These are phyloP conservation scores for Heliothis virescens DNA, from an alignment of 1,140 invertebrate genomes.

Conservation along the genomic window DNA sequence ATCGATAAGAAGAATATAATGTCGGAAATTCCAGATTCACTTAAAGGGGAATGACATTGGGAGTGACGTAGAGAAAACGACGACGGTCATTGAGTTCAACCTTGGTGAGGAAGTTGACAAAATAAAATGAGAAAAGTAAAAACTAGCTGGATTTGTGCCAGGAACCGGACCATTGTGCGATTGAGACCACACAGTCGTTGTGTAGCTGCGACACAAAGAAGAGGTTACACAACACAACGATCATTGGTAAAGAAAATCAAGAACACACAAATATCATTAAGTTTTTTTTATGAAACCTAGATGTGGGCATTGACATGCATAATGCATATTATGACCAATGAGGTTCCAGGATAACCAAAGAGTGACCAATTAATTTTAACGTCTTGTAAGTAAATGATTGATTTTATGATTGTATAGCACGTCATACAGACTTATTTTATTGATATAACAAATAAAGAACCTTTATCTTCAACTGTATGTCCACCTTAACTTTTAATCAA, in stretches of 20 bases:
- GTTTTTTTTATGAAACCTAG: neutral
- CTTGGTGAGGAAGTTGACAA: constrained; percentile 74
- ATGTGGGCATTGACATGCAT: neutral
- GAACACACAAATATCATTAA: neutral
- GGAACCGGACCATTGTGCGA: constrained; percentile 50
- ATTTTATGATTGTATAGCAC: neutral
- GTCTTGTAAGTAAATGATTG: too few species aligned
- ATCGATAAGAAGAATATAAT: neutral
- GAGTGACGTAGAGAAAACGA: constrained; percentile 50
- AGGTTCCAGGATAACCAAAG: too few species aligned
- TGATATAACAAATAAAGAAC: neutral
- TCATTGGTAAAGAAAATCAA: neutral
- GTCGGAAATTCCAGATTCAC: constrained; percentile 46
- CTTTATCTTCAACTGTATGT: neutral
- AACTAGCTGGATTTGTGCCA: constrained; percentile 71
- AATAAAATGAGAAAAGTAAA: constrained; percentile 65
- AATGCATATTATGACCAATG: neutral
- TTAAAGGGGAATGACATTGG: constrained; percentile 65
- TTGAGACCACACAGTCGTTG: constrained; percentile 18
- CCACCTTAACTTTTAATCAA: constrained; percentile 4
- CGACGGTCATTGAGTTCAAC: constrained; percentile 67
- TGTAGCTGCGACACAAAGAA: neutral
- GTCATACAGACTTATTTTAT: neutral
- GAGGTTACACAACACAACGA: constrained; percentile 19
- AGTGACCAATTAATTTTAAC: too few species aligned